A percentile compares a stretch with the other conserved stretches of the same genome.
These are phyloP conservation scores for Nothocercus nigrocapillus DNA, from an alignment of 2,113 vertebrate species.

Conservation along the genomic window DNA sequence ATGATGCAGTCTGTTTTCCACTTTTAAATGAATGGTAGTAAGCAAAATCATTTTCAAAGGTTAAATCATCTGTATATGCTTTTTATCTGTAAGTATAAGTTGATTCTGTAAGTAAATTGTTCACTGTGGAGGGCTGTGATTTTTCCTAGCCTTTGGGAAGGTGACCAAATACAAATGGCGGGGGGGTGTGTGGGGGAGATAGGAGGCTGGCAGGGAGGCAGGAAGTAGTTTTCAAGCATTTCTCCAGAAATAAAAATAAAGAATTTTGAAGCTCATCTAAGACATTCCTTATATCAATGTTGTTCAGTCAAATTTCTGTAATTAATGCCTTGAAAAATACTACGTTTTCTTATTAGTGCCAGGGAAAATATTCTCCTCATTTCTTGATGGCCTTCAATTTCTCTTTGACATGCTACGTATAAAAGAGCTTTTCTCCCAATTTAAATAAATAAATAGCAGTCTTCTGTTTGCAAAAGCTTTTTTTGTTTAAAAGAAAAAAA, in stretches of 20 bases:
- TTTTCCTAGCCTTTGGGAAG: not conserved
- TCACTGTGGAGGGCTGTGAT: not conserved
- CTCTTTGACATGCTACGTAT: not conserved
- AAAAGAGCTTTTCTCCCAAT: constrained; percentile 8
- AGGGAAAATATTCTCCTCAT: constrained; percentile 7
- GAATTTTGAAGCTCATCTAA: not conserved
- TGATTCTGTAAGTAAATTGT: not conserved
- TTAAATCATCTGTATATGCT: not conserved
- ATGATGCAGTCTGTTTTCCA: not conserved
- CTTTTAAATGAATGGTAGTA: not conserved
- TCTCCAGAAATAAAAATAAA: not conserved
- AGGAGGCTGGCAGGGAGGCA: no score
- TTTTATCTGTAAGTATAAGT: no score
- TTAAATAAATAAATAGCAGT: constrained; percentile 19
- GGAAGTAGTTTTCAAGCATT: not conserved
- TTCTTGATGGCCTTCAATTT: not conserved
- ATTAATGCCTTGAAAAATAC: constrained; percentile 8
- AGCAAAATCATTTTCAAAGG: not conserved
- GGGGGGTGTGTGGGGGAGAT: no score
- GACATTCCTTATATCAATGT: not conserved
- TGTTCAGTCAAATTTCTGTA: constrained; percentile 1
- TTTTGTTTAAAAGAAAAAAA: not conserved
- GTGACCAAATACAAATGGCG: not conserved
- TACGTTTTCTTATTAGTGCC: not conserved
- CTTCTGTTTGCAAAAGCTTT: constrained; percentile 10